Evolutionary conservation across 2,888 invertebrate species (phyloP), one percentile per base, ranked within the genome.

Genomic region (Leucoma salicis): DNA sequence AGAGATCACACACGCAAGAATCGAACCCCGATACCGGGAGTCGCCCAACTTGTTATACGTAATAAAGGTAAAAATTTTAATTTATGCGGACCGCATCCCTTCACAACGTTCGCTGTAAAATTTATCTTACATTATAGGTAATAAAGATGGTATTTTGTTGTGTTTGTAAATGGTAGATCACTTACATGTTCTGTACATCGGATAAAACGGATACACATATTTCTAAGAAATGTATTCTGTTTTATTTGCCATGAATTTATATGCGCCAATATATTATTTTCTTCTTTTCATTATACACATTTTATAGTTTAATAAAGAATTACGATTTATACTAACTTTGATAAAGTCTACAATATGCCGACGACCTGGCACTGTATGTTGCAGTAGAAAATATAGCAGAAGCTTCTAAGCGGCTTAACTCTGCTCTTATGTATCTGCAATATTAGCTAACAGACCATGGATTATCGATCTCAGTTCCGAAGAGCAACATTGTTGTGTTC

Each of bases 221-320:
- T 57, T 64, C 56, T 60, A 49, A 57, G 62, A 59, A 60, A 50
- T 53, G 31, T 49, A 38, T 59, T 61, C 67, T 45, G 55, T 57
- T 66, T 78, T 77, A 79, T 78, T 76, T 74, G 67, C 65, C 49
- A 63, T 69, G 70, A 70, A n/a, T n/a, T n/a, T n/a, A n/a, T n/a
- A n/a, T n/a, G n/a, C n/a, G n/a, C n/a, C n/a, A n/a, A n/a, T n/a
- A n/a, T n/a, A n/a, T n/a, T n/a, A n/a, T n/a, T n/a, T n/a, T n/a
- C n/a, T n/a, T n/a, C n/a, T n/a, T n/a, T n/a, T n/a, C n/a, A n/a
- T n/a, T n/a, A n/a, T n/a, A n/a, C n/a, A n/a, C n/a, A n/a, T n/a
- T n/a, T n/a, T n/a, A n/a, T n/a, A n/a, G n/a, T n/a, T n/a, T n/a
- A n/a, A n/a, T n/a, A n/a, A n/a, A n/a, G n/a, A n/a, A n/a, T n/a